Evolutionary conservation across 2,888 invertebrate species (phyloP).

Genomic region (Phortica magna): DNA sequence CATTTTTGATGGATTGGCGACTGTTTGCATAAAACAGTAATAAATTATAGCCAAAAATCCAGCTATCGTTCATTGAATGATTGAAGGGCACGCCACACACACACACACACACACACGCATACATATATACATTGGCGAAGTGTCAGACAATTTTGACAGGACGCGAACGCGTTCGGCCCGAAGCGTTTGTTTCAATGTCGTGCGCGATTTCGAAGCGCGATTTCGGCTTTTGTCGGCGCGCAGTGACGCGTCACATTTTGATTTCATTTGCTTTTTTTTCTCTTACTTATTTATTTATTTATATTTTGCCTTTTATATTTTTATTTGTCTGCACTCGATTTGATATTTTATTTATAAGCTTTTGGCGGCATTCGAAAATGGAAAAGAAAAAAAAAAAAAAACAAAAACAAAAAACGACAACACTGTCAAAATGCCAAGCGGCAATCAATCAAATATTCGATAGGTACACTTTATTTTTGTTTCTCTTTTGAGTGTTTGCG

Average conservation of each 20-base stretch:
- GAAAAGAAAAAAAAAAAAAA: constrained; percentile 30
- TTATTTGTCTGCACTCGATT: constrained; percentile 34
- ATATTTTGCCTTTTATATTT: constrained; percentile 33
- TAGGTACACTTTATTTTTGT: constrained; percentile 39
- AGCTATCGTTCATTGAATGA: constrained; percentile 3
- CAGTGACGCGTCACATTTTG: constrained; percentile 22
- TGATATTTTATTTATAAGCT: constrained; percentile 68
- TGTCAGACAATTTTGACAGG: constrained; percentile 21
- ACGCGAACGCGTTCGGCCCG: neutral
- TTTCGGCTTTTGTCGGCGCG: constrained; percentile 22
- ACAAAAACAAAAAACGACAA: constrained; percentile 38
- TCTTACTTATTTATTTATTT: constrained; percentile 39
- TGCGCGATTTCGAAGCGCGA: constrained; percentile 15
- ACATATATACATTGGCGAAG: neutral
- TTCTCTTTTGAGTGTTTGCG: neutral
- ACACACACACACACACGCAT: too few relatives aligned
- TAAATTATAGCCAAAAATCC: neutral
- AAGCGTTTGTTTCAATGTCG: constrained; percentile 23
- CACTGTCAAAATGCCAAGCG: constrained; percentile 67
- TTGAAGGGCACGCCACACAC: neutral
- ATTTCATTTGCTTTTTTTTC: constrained; percentile 42
- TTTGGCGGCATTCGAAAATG: constrained; percentile 29
- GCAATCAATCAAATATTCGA: constrained; percentile 68
- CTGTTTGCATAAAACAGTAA: neutral
- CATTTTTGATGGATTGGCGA: constrained; percentile 17